A percentile compares a stretch with the other conserved stretches of the same genome.
Evolutionary conservation across 2,113 vertebrate species (phyloP).

Genomic region (Parotia lawesii): DNA sequence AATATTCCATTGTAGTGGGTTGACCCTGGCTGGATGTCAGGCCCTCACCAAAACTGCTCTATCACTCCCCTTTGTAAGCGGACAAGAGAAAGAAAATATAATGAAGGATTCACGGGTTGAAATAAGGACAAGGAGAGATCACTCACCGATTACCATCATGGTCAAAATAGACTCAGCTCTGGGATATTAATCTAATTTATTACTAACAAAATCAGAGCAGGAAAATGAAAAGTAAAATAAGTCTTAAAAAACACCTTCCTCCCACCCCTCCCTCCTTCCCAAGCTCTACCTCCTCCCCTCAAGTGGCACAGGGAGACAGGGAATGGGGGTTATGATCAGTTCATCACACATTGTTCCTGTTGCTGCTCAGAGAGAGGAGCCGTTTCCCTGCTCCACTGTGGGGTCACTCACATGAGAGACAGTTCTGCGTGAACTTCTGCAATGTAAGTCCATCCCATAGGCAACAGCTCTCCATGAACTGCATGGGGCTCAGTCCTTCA

Average conservation of each 20-base stretch:
- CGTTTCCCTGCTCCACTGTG: no score
- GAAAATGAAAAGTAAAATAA: background rate
- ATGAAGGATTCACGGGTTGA: accelerated
- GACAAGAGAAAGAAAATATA: background rate
- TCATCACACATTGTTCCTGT: background rate
- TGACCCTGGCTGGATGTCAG: background rate
- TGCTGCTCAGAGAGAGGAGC: background rate
- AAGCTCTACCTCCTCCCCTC: background rate
- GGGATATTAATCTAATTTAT: background rate
- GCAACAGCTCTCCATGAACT: background rate
- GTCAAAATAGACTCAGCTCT: background rate
- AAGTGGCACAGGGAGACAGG: no score
- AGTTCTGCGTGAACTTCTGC: accelerated
- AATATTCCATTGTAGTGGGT: background rate
- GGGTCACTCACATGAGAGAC: background rate
- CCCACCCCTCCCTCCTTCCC: background rate
- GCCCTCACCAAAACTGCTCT: background rate
- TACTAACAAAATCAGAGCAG: background rate
- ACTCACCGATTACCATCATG: background rate
- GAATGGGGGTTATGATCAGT: no score
- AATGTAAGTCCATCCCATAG: accelerated
- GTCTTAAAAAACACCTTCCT: background rate
- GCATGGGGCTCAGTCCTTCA: background rate
- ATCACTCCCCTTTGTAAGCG: background rate
- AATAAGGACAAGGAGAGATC: background rate